Evolutionary conservation across 1,140 invertebrate species (phyloP), one percentile per base, ranked within the genome.

Genomic region (Drosophila ercepeae): DNA sequence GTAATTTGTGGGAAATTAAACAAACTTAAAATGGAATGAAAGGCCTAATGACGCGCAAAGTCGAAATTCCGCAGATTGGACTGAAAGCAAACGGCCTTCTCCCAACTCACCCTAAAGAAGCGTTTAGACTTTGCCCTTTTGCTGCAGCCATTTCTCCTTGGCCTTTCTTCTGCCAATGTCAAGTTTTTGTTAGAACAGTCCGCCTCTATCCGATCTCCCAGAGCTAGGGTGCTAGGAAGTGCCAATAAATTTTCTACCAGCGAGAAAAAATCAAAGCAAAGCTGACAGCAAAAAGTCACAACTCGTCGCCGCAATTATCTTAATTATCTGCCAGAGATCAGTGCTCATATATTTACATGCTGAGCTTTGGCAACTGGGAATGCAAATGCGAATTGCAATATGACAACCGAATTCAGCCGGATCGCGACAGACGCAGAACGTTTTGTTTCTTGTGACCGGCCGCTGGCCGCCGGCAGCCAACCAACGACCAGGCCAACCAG

Each of bases 361-460:
- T 9, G 16, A 32, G 5, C 32, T 16, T 13, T 6, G 32, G 29
- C 19, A 13, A 44, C 27, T 63, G 69, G 65, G 70, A 81, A 83
- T 72, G 41, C 55, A 54, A 42, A 46, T 57, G 63, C 63, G 50
- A 64, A 27, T 60, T 6, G 41, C 60, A 11, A 48, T 74, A 41
- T 52, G 45, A 51, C 77, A 81, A 71, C 78, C 78, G 76, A 75
- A 63, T 78, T 83, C 58, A 75, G 68, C 71, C 81, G 58, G 79
- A 86, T 84, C 76, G 51, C 48, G 53, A 46, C 46, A 59, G 68
- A 67, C 46, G 64, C 61, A 44, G 61, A 67, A 67, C 63, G 60
- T 27, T 65, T 67, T 67, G 60, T 61, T 39, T 44, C 25, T 21
- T 44, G 19, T 39, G 36, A 16, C 36, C 36, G 14, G 36, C n/a